A percentile compares a stretch with the other conserved stretches of the same genome.
phyloP scores from a whole-genome alignment of 2,113 vertebrate genomes.

The Amblyopsis rosae region DNA sequence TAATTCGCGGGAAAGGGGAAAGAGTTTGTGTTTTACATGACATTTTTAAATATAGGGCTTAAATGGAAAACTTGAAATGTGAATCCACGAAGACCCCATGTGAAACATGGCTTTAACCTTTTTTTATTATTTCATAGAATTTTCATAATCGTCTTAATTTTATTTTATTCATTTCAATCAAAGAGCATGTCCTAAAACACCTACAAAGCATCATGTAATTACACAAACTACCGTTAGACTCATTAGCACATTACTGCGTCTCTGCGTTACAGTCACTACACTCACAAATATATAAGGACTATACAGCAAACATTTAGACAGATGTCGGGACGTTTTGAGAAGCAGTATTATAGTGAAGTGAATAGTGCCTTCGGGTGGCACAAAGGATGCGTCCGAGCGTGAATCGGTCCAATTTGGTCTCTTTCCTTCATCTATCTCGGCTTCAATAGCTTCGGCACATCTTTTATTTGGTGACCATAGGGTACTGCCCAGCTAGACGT shows the following conservation, averaged over 20 bases:
- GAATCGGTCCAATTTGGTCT: slow-evolving; percentile 74
- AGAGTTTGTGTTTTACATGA: slow-evolving; percentile 84
- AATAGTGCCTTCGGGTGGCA: slow-evolving; percentile 62
- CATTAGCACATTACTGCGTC: slow-evolving; percentile 35
- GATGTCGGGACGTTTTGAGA: slow-evolving; percentile 74
- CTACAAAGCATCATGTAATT: slow-evolving; percentile 69
- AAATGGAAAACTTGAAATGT: not conserved
- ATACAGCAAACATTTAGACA: slow-evolving; percentile 78
- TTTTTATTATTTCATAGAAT: not conserved
- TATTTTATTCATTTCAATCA: slow-evolving; percentile 68
- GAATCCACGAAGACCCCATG: not conserved
- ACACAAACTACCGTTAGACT: slow-evolving; percentile 73
- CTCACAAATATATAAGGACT: slow-evolving; percentile 43
- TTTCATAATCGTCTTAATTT: not conserved
- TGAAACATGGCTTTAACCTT: not conserved
- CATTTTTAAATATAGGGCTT: slow-evolving; percentile 63
- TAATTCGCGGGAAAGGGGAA: slow-evolving; percentile 83
- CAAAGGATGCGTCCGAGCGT: slow-evolving; percentile 86
- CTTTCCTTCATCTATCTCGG: slow-evolving; percentile 46
- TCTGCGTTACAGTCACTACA: slow-evolving; percentile 22
- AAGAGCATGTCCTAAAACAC: slow-evolving; percentile 47
- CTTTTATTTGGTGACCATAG: slow-evolving; percentile 63
- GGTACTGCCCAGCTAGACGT: slow-evolving; percentile 8
- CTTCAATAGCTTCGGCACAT: slow-evolving; percentile 52
- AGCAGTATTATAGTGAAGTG: slow-evolving; percentile 68